These are phyloP conservation scores for Carassius auratus DNA, from an alignment of 2,113 vertebrate genomes.

Conservation along the genomic window DNA sequence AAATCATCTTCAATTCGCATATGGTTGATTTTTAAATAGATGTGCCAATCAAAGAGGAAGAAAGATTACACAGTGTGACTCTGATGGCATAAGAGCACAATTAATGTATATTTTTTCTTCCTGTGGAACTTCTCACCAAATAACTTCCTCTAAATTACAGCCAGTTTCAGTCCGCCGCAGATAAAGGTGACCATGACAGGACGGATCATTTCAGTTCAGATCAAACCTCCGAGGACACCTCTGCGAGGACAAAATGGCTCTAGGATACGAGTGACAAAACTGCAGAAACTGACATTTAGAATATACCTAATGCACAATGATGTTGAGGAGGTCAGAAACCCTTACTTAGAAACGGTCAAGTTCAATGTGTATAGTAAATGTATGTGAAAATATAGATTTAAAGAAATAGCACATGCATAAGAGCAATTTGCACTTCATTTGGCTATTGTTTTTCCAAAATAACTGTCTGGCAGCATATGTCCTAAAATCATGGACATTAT, in stretches of 20 bases:
- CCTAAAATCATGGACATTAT: no score
- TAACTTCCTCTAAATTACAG: conserved; percentile 57
- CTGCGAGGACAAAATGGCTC: conserved; percentile 42
- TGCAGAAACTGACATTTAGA: conserved; percentile 64
- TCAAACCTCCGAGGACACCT: conserved; percentile 60
- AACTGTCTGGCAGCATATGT: no score
- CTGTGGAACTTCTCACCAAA: not conserved
- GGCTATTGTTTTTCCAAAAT: no score
- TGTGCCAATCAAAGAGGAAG: no score
- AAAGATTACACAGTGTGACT: no score
- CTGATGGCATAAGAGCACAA: no score
- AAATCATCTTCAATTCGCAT: no score
- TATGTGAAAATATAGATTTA: not conserved
- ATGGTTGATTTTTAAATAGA: no score
- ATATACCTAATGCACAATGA: conserved; percentile 64
- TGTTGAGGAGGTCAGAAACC: conserved; percentile 64
- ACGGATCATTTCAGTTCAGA: conserved; percentile 65
- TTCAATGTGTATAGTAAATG: no score
- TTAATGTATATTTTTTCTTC: not conserved
- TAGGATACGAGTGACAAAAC: conserved; percentile 62
- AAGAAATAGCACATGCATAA: not conserved
- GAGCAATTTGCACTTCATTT: no score
- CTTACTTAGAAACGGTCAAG: not conserved
- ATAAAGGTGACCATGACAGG: conserved; percentile 63
- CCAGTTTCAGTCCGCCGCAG: conserved; percentile 69